phyloP scores from a whole-genome alignment of 2,113 vertebrate genomes.

The Sigmodon hispidus region DNA sequence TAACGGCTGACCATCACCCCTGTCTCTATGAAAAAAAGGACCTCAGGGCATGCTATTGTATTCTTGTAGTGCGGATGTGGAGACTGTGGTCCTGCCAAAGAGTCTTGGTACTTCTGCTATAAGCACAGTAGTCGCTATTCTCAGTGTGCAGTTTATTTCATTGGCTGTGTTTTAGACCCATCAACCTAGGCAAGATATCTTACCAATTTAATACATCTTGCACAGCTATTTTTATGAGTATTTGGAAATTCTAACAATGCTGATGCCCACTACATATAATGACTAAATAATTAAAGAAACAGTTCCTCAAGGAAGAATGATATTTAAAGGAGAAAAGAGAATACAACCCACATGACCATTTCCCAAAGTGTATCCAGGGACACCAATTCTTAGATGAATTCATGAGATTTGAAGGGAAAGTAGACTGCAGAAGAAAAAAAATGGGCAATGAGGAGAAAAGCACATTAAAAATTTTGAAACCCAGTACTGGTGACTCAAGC shows the following conservation, averaged over 20 bases:
- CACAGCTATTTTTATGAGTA: background rate
- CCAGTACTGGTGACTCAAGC: background rate
- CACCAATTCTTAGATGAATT: constrained; percentile 18
- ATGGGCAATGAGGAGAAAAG: background rate
- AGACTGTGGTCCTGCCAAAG: background rate
- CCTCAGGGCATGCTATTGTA: background rate
- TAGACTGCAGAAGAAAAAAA: background rate
- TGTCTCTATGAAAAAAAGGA: background rate
- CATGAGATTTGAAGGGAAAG: background rate
- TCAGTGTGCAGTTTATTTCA: background rate
- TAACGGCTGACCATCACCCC: background rate
- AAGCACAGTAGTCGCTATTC: background rate
- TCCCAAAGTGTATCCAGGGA: background rate
- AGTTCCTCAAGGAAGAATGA: background rate
- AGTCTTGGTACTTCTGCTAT: background rate
- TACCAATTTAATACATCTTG: background rate
- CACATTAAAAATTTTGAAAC: background rate
- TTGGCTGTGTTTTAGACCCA: constrained; percentile 22
- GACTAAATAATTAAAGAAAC: background rate
- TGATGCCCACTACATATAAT: background rate
- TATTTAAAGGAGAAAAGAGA: constrained; percentile 36
- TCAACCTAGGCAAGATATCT: constrained; percentile 27
- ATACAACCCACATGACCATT: background rate
- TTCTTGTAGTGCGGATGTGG: background rate
- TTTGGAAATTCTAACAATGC: background rate